Evolutionary conservation across 2,888 invertebrate species (phyloP).

Genomic region (Troglohyphantes excavatus): DNA sequence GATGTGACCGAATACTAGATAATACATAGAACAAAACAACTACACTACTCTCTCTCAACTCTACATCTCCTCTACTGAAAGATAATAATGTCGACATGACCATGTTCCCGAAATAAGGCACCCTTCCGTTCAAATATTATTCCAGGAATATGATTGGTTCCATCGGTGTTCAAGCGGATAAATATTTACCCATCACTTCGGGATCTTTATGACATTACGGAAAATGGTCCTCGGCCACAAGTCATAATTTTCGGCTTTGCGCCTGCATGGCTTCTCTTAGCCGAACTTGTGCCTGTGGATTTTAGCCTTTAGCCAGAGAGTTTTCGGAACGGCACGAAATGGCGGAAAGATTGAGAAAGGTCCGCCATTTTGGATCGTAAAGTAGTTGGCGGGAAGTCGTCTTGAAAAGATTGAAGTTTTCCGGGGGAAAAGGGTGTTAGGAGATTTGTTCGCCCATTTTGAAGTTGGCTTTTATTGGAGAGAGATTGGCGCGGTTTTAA

Average conservation of each 20-base stretch:
- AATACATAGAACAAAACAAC: no score
- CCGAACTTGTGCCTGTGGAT: neutral
- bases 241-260: slow-evolving; percentile 60
- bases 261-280: neutral
- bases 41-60: no score
- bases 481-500: neutral
- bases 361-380: no score
- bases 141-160: slow-evolving; percentile 70
- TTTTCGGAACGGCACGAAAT: neutral
- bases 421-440: neutral
- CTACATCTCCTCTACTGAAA: no score
- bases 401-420: slow-evolving; percentile 11
- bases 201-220: slow-evolving; percentile 46
- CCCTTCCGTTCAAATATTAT: slow-evolving; percentile 67
- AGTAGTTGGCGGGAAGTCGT: slow-evolving; percentile 22
- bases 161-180: slow-evolving; percentile 60
- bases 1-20: no score
- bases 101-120: slow-evolving; percentile 52
- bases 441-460: neutral
- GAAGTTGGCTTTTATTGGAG: neutral
- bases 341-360: no score
- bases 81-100: slow-evolving; percentile 50
- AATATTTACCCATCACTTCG: slow-evolving; percentile 65
- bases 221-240: slow-evolving; percentile 22
- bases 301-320: neutral